These are phyloP conservation scores for Acomys russatus DNA, from an alignment of 2,797 vertebrate genomes.

Conservation along the genomic window DNA sequence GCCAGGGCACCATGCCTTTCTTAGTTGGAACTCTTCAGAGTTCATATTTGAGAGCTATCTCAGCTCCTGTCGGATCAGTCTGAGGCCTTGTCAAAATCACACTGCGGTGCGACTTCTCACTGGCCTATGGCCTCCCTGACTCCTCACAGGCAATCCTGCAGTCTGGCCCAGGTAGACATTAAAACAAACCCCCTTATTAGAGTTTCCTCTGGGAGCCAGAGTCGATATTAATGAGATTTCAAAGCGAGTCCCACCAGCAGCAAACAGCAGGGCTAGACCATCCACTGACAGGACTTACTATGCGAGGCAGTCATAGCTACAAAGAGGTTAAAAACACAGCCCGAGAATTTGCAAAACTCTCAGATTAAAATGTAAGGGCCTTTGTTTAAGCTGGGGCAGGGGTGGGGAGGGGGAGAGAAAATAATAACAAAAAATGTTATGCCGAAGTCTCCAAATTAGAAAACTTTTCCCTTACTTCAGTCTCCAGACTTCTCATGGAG, in stretches of 20 bases:
- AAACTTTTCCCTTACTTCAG: slow-evolving; percentile 8
- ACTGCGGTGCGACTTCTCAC: background rate
- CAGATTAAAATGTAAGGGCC: background rate
- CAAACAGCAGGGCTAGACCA: background rate
- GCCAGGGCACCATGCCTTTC: too few relatives aligned
- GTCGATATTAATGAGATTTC: background rate
- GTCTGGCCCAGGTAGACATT: background rate
- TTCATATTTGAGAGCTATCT: background rate
- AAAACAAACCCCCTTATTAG: background rate
- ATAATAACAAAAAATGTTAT: background rate
- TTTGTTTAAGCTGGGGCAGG: background rate
- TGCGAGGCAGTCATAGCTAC: background rate
- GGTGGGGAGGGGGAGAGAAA: too few relatives aligned
- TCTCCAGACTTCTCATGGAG: background rate
- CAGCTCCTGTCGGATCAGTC: background rate
- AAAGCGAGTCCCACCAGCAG: background rate
- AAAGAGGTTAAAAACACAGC: background rate
- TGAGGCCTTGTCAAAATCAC: background rate
- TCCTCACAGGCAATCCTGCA: background rate
- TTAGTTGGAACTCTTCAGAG: background rate
- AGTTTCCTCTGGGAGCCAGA: background rate
- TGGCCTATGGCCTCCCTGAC: background rate
- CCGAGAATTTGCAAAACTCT: background rate
- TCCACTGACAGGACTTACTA: background rate
- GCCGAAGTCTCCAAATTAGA: background rate